Conservation (phyloP, 2,888 invertebrate genomes). For the Oscheius sp. region DNA sequence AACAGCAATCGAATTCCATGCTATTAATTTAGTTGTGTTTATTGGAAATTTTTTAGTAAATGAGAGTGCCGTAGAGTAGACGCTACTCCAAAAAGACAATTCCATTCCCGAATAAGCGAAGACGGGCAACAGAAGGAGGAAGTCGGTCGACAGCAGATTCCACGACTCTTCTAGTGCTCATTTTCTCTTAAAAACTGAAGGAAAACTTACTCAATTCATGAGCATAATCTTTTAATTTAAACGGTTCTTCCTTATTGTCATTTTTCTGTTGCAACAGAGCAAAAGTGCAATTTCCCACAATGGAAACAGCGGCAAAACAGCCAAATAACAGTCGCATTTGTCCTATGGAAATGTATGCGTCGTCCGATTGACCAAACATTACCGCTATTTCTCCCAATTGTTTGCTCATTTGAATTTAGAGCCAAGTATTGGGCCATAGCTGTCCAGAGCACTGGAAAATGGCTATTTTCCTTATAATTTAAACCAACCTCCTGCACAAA, state of each 20-base stretch:
- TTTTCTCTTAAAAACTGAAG: not conserved
- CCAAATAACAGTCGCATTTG: conserved; percentile 28
- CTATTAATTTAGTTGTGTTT: conserved; percentile 79
- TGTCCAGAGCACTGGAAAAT: conserved; percentile 44
- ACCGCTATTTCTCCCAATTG: conserved; percentile 40
- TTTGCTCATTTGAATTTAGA: conserved; percentile 42
- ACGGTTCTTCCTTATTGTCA: not conserved
- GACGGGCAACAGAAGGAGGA: conserved; percentile 37
- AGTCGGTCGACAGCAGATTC: conserved; percentile 37
- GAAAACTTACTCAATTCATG: conserved; percentile 27
- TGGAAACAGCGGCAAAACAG: conserved; percentile 25
- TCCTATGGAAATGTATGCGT: conserved; percentile 9
- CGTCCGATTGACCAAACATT: conserved; percentile 21
- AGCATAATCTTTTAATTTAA: conserved; percentile 1
- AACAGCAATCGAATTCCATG: conserved; percentile 91
- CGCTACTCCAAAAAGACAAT: conserved; percentile 73
- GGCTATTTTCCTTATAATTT: too few relatives aligned
- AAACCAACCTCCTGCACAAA: conserved; percentile 33
- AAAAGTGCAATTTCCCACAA: conserved; percentile 25
- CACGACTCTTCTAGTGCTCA: conserved; percentile 18
- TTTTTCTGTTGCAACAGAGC: conserved; percentile 28
- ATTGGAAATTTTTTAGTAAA: conserved; percentile 82
- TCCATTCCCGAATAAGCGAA: conserved; percentile 45
- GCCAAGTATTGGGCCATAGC: conserved; percentile 43
- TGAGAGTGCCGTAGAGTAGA: conserved; percentile 91